Conservation (phyloP, 2,113 vertebrate genomes). For the Mesocricetus auratus region DNA sequence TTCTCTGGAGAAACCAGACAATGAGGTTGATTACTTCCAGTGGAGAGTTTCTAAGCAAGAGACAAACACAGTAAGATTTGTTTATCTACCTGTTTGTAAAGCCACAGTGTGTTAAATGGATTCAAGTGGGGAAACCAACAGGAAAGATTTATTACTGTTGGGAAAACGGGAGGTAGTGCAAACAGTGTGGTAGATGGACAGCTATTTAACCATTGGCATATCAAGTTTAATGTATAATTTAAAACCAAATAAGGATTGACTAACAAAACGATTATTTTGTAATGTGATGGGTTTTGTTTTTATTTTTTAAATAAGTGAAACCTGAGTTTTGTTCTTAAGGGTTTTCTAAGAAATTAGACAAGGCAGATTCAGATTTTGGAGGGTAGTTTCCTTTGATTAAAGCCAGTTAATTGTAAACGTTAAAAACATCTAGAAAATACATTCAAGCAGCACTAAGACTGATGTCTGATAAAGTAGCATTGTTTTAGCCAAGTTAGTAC, state of each 20-base stretch:
- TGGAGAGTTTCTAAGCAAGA: background rate
- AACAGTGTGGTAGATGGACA: background rate
- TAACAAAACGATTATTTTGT: background rate
- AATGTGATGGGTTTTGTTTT: background rate
- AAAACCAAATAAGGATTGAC: background rate
- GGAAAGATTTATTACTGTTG: background rate
- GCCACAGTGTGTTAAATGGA: background rate
- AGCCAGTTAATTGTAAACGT: background rate
- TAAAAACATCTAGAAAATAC: background rate
- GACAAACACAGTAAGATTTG: background rate
- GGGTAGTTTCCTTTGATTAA: background rate
- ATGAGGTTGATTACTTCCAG: too few species aligned
- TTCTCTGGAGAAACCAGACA: background rate
- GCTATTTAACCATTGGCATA: background rate
- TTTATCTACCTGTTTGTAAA: background rate
- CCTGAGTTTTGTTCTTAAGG: background rate
- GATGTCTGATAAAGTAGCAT: background rate
- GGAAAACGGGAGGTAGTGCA: background rate
- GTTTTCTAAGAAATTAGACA: background rate
- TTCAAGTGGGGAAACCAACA: background rate
- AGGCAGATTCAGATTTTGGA: background rate
- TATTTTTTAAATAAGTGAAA: background rate
- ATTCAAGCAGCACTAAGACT: background rate
- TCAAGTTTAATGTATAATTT: background rate
- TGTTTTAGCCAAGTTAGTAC: background rate